Percentiles rank a stretch among this genome's conserved stretches.
These are phyloP conservation scores for Cephalopterus ornatus DNA, from an alignment of 2,113 vertebrate species.

Conservation along the genomic window DNA sequence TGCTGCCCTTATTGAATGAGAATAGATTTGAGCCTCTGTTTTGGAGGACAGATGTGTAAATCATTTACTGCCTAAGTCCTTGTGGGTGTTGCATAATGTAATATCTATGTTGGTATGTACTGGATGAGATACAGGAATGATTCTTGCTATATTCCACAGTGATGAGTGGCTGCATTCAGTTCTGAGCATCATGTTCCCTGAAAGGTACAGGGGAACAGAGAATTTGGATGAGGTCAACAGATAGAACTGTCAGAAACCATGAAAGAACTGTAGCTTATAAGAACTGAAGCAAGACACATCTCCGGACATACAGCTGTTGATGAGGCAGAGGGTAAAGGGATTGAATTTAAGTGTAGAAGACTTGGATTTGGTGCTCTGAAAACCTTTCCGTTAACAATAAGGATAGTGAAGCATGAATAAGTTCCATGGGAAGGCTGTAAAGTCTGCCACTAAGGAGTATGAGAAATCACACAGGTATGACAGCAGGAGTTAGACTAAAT, in stretches of 20 bases:
- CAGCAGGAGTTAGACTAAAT: neutral
- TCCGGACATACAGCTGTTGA: neutral
- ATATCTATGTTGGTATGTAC: neutral
- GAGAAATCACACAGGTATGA: neutral
- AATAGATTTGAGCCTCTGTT: neutral
- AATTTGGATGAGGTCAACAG: neutral
- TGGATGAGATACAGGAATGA: neutral
- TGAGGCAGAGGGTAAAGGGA: neutral
- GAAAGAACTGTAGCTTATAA: neutral
- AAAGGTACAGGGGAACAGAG: neutral
- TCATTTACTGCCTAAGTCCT: neutral
- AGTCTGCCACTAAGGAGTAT: neutral
- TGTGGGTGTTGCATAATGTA: neutral
- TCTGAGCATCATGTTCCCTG: neutral
- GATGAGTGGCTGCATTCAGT: neutral
- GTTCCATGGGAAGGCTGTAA: neutral
- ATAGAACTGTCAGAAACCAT: neutral
- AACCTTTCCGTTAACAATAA: neutral
- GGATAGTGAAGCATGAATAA: neutral
- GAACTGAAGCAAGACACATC: neutral
- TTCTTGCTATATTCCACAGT: neutral
- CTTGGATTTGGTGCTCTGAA: neutral
- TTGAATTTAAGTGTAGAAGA: neutral
- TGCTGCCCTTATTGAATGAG: neutral
- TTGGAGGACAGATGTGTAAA: neutral